Percentiles rank a stretch among this genome's conserved stretches.
phyloP scores from a whole-genome alignment of 2,113 vertebrate genomes.

The Otus sunia region DNA sequence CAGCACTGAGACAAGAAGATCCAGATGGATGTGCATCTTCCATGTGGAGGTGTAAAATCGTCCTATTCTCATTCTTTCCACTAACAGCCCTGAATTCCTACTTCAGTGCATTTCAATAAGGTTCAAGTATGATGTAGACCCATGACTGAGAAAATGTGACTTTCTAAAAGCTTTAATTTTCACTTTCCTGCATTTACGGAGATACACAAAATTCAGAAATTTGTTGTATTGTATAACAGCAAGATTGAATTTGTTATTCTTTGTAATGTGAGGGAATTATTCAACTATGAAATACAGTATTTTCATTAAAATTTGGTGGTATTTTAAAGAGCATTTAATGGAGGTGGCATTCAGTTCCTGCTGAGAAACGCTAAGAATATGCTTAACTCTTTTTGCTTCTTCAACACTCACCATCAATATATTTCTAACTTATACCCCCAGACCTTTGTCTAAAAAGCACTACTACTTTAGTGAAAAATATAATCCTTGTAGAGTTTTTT shows the following conservation, averaged over 20 bases:
- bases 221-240: background rate
- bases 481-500: background rate
- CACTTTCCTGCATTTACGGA: background rate
- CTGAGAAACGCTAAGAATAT: background rate
- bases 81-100: background rate
- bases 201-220: background rate
- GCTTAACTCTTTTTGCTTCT: background rate
- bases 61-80: background rate
- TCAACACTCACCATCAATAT: background rate
- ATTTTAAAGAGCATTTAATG: background rate
- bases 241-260: background rate
- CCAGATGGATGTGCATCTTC: background rate
- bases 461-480: background rate
- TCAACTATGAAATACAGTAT: background rate
- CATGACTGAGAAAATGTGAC: background rate
- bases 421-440: background rate
- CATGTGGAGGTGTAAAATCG: background rate
- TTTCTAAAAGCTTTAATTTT: background rate
- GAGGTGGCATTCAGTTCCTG: background rate
- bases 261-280: background rate
- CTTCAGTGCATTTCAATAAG: background rate
- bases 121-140: background rate
- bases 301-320: background rate
- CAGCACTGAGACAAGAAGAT: background rate
- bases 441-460: background rate